phyloP scores from a whole-genome alignment of 2,888 invertebrate species.

The Sinodicranocentrus sp. region DNA sequence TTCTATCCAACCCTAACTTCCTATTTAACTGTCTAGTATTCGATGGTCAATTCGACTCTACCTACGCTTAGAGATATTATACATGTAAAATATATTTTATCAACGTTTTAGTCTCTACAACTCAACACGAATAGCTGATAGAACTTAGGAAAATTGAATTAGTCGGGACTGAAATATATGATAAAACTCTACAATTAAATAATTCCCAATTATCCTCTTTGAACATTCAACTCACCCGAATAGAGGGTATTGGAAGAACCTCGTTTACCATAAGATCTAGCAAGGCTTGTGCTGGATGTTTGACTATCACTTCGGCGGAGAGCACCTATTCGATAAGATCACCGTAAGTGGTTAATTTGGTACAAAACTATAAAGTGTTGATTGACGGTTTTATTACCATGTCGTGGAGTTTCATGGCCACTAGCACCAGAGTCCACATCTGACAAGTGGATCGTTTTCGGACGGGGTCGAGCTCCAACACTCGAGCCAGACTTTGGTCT shows the following conservation, averaged over 20 bases:
- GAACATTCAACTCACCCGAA: slow-evolving; percentile 74
- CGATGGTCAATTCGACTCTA: too few relatives aligned
- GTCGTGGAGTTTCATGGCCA: slow-evolving; percentile 80
- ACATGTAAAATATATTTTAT: too few relatives aligned
- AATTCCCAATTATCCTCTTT: too few relatives aligned
- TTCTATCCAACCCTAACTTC: too few relatives aligned
- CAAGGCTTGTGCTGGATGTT: slow-evolving; percentile 76
- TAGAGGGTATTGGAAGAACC: slow-evolving; percentile 75
- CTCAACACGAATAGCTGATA: background rate
- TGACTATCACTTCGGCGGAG: slow-evolving; percentile 76
- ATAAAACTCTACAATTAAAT: too few relatives aligned
- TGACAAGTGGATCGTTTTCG: slow-evolving; percentile 88
- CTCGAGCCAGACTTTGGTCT: slow-evolving; percentile 83
- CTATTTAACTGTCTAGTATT: too few relatives aligned
- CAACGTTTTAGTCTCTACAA: slow-evolving; percentile 2
- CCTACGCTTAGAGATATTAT: too few relatives aligned
- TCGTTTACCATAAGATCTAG: slow-evolving; percentile 74
- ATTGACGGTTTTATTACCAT: slow-evolving; percentile 29
- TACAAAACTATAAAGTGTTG: too few relatives aligned
- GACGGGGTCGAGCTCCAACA: slow-evolving; percentile 83
- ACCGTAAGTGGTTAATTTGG: too few relatives aligned
- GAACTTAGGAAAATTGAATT: too few relatives aligned
- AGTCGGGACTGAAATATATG: too few relatives aligned
- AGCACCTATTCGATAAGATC: slow-evolving; percentile 53
- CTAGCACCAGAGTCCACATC: slow-evolving; percentile 86